Conservation (phyloP, 2,113 vertebrate genomes). For the Eidolon helvum region DNA sequence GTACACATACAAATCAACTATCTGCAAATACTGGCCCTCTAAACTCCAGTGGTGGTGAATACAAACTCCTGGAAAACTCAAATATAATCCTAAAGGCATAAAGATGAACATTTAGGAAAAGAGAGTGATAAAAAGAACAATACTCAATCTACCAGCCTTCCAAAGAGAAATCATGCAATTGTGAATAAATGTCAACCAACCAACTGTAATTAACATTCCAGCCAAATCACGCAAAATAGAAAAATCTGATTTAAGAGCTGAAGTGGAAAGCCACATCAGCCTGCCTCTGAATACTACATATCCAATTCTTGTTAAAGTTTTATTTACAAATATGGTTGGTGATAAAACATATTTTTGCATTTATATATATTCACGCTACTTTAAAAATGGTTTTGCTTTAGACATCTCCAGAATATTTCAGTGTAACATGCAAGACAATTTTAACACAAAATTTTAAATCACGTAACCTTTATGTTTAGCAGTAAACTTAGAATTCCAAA, state of each 20-base stretch:
- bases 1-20: background rate
- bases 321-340: background rate
- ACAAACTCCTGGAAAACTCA: conserved; percentile 40
- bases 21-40: conserved; percentile 36
- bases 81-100: conserved; percentile 37
- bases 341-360: background rate
- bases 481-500: conserved; percentile 59
- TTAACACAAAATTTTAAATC: conserved; percentile 38
- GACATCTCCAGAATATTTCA: conserved; percentile 49
- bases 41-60: background rate
- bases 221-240: conserved; percentile 66
- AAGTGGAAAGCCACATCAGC: conserved; percentile 53
- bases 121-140: conserved; percentile 50
- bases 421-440: conserved; percentile 72
- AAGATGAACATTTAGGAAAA: conserved; percentile 39
- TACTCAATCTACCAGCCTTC: conserved; percentile 61
- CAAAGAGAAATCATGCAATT: conserved; percentile 70
- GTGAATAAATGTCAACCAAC: conserved; percentile 64
- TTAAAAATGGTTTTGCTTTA: conserved; percentile 28
- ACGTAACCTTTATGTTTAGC: conserved; percentile 52
- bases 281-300: conserved; percentile 19
- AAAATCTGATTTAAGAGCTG: conserved; percentile 47
- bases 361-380: conserved; percentile 28
- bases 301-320: conserved; percentile 11
- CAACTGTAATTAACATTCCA: conserved; percentile 64